Evolutionary conservation across 2,113 vertebrate genomes (phyloP).

Genomic region (Barnardius zonarius): DNA sequence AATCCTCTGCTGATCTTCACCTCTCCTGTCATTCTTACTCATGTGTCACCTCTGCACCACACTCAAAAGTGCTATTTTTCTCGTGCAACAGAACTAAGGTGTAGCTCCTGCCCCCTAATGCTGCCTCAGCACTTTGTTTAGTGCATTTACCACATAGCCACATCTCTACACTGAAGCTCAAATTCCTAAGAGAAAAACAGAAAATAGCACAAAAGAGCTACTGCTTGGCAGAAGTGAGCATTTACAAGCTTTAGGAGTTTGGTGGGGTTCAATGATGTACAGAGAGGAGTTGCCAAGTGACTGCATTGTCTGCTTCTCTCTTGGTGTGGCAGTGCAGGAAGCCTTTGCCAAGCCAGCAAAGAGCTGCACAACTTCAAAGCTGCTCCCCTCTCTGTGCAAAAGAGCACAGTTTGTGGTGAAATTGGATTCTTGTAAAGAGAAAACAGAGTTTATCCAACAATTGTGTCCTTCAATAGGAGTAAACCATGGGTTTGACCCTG

Average conservation of each 20-base stretch:
- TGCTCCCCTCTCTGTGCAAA: neutral
- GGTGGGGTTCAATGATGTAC: neutral
- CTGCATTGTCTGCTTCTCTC: neutral
- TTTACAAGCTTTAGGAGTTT: neutral
- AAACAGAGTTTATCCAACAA: neutral
- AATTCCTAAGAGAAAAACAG: neutral
- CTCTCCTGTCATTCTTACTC: neutral
- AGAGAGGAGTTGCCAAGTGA: neutral
- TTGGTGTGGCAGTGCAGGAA: neutral
- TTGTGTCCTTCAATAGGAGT: neutral
- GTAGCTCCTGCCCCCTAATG: neutral
- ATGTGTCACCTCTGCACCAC: neutral
- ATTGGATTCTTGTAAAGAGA: neutral
- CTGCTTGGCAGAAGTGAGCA: neutral
- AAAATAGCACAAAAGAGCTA: neutral
- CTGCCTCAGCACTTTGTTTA: neutral
- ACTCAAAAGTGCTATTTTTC: neutral
- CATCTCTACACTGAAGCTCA: neutral
- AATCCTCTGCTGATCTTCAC: neutral
- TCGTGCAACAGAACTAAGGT: neutral
- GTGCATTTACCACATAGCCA: rapidly evolving
- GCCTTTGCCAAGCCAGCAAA: neutral
- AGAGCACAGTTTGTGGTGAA: neutral
- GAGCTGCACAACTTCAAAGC: neutral
- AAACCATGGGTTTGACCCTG: neutral